A percentile compares a stretch with the other conserved stretches of the same genome.
These are phyloP conservation scores for Petrolisthes manimaculis DNA, from an alignment of 2,888 invertebrate genomes.

Conservation along the genomic window DNA sequence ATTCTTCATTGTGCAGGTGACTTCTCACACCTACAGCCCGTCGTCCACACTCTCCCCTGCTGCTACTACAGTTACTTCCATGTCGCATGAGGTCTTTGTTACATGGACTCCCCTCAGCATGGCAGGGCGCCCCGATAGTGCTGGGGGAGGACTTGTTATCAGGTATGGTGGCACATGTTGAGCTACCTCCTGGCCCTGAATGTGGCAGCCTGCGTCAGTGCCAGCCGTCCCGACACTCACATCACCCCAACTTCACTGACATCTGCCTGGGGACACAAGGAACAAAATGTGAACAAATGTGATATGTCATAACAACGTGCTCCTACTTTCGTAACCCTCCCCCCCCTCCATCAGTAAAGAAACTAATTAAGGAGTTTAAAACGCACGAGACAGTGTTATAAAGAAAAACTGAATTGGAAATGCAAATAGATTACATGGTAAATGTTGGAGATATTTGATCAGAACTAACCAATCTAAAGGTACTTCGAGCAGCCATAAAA, in stretches of 20 bases:
- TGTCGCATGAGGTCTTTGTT: slow-evolving; percentile 11
- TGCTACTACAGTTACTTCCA: background rate
- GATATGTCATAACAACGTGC: too few relatives aligned
- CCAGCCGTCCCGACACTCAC: background rate
- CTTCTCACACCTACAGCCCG: background rate
- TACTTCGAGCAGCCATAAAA: too few relatives aligned
- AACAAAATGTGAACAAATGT: too few relatives aligned
- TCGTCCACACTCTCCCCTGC: background rate
- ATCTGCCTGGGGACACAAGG: background rate
- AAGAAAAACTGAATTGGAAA: too few relatives aligned
- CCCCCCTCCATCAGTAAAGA: too few relatives aligned
- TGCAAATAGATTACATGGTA: too few relatives aligned
- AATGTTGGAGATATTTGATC: too few relatives aligned
- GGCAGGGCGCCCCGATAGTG: background rate
- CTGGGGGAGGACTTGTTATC: background rate
- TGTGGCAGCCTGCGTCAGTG: background rate
- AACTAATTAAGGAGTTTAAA: too few relatives aligned
- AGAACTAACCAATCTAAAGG: too few relatives aligned
- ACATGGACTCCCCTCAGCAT: slow-evolving; percentile 9
- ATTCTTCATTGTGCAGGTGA: background rate
- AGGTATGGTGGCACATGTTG: background rate
- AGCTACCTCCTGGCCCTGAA: background rate
- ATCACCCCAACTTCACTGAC: background rate
- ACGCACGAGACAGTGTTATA: too few relatives aligned
- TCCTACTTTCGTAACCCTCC: too few relatives aligned